A percentile compares a stretch with the other conserved stretches of the same genome.
Evolutionary conservation across 1,140 invertebrate genomes (phyloP).

Genomic region (Drosophila setifemur): DNA sequence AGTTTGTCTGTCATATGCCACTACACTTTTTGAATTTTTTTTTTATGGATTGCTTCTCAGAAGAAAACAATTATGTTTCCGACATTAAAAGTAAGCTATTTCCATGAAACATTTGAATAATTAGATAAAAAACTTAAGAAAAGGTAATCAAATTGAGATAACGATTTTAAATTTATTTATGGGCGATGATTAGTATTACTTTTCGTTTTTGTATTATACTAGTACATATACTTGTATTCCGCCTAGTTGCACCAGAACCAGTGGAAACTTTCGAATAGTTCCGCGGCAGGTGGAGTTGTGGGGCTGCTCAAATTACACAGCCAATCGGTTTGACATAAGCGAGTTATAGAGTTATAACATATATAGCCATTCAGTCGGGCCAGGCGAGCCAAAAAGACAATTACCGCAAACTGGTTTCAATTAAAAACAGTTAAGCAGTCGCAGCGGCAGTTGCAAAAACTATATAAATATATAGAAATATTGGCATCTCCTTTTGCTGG

Average conservation of each 20-base stretch:
- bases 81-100: no score
- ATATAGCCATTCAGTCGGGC: constrained; percentile 48
- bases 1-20: no score
- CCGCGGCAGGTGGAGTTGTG: constrained; percentile 6
- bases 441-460: not conserved
- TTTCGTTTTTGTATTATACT: no score
- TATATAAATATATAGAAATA: constrained; percentile 38
- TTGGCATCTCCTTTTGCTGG: constrained; percentile 31
- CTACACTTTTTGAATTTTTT: no score
- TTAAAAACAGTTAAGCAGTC: constrained; percentile 75
- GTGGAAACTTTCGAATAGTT: constrained; percentile 53
- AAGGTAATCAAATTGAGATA: no score
- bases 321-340: constrained; percentile 75
- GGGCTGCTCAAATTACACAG: constrained; percentile 58
- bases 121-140: no score
- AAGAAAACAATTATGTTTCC: no score
- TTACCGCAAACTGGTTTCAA: constrained; percentile 76
- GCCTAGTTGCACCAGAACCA: constrained; percentile 2
- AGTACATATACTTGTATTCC: not conserved
- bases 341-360: constrained; percentile 71
- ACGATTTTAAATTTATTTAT: no score
- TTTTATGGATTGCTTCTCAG: no score
- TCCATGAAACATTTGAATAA: no score
- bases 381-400: constrained; percentile 59
- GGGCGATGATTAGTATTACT: no score